Percentiles rank a stretch among this genome's conserved stretches.
Evolutionary conservation across 2,888 invertebrate species (phyloP).

Genomic region (Oscheius myriophilus): DNA sequence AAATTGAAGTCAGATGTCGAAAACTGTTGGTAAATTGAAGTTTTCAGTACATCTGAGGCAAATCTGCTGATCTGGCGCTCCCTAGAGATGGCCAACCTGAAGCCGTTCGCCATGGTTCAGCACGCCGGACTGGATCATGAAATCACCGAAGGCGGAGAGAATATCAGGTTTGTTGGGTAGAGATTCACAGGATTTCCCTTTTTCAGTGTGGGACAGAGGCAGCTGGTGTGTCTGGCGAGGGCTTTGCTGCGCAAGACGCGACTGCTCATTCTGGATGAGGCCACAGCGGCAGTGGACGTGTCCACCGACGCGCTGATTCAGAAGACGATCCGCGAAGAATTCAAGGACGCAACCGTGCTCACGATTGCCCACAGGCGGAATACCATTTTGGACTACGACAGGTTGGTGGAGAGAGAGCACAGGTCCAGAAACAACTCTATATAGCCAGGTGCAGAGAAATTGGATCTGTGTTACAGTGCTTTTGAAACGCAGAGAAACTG

Average conservation of each 20-base stretch:
- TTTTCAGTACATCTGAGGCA: no score
- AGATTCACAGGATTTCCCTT: background rate
- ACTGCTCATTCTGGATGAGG: constrained; percentile 76
- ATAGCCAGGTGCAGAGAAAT: no score
- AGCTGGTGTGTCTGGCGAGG: constrained; percentile 73
- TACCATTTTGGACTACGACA: constrained; percentile 88
- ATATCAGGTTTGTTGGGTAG: constrained; percentile 75
- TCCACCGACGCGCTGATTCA: constrained; percentile 76
- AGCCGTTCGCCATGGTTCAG: constrained; percentile 79
- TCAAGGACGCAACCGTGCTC: constrained; percentile 85
- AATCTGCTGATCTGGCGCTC: constrained; percentile 91
- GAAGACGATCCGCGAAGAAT: constrained; percentile 77
- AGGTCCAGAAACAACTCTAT: no score
- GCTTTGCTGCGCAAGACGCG: constrained; percentile 72
- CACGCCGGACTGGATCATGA: constrained; percentile 83
- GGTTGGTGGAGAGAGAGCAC: no score
- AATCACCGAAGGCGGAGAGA: constrained; percentile 90
- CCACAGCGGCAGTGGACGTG: constrained; percentile 75
- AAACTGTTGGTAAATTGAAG: no score
- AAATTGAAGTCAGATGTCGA: no score
- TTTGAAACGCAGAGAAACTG: no score
- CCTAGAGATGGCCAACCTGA: constrained; percentile 88
- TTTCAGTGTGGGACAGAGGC: constrained; percentile 74
- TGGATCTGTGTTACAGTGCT: no score
- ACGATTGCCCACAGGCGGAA: constrained; percentile 92